These are phyloP conservation scores for Apis laboriosa DNA, from an alignment of 1,140 invertebrate genomes.

Conservation along the genomic window DNA sequence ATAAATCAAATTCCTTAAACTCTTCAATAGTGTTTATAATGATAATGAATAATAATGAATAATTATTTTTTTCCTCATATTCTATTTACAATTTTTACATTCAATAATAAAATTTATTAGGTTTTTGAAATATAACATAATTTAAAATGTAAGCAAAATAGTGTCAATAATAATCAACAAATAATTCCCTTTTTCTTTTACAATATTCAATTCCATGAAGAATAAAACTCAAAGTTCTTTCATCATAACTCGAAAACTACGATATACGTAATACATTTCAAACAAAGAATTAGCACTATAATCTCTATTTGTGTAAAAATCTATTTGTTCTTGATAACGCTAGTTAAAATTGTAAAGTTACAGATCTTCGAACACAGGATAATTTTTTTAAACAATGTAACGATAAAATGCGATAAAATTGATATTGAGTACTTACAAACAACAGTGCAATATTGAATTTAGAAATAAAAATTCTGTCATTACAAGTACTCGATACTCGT, in stretches of 20 bases:
- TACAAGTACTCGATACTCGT: too few species aligned
- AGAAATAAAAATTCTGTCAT: too few species aligned
- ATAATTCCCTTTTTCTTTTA: not conserved
- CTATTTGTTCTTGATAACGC: constrained; percentile 15
- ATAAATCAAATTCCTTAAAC: not conserved
- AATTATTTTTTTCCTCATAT: not conserved
- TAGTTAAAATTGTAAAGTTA: not conserved
- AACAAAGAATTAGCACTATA: not conserved
- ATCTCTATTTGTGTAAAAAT: not conserved
- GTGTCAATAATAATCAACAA: not conserved
- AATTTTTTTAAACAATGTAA: not conserved
- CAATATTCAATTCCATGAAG: not conserved
- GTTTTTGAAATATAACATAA: too few species aligned
- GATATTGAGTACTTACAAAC: too few species aligned
- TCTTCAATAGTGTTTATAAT: not conserved
- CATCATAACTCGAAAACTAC: not conserved
- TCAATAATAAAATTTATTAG: too few species aligned
- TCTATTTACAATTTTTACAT: too few species aligned
- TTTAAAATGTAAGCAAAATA: not conserved
- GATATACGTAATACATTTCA: constrained; percentile 3
- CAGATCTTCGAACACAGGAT: not conserved
- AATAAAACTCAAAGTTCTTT: not conserved
- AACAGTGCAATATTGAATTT: too few species aligned
- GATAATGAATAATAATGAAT: not conserved
- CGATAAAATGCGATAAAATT: not conserved